Percentiles rank a stretch among this genome's conserved stretches.
Evolutionary conservation across 2,797 vertebrate species (phyloP).

Genomic region (Onychomys leucogaster): DNA sequence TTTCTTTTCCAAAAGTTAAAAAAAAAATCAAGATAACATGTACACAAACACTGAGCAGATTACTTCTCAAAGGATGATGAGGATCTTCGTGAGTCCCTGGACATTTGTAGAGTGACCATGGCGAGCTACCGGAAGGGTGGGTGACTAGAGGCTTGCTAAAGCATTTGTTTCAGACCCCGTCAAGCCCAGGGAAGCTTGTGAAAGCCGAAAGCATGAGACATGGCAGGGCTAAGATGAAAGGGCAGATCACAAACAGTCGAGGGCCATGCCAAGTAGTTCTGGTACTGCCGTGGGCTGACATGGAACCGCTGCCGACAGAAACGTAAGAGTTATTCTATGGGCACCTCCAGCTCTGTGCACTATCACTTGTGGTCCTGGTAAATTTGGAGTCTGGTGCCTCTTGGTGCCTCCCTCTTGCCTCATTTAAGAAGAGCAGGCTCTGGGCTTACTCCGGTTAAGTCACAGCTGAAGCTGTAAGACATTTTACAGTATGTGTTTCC

Average conservation of each 20-base stretch:
- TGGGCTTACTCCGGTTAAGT: not conserved
- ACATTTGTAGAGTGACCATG: not conserved
- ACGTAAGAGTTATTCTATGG: constrained; percentile 5
- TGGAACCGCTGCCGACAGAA: not conserved
- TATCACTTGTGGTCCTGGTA: not conserved
- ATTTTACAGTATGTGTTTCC: not conserved
- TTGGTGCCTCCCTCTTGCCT: not conserved
- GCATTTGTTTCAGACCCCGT: not conserved
- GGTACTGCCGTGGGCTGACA: not conserved
- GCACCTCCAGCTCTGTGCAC: constrained; percentile 15
- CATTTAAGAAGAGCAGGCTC: not conserved
- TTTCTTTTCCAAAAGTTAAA: not conserved
- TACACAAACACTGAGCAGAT: not conserved
- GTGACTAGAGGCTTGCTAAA: not conserved
- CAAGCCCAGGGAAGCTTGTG: constrained; percentile 14
- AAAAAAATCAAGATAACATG: not conserved
- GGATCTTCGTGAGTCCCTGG: not conserved
- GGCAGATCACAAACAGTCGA: not conserved
- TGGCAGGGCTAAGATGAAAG: constrained; percentile 43
- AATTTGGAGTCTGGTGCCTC: not conserved
- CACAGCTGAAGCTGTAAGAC: not conserved
- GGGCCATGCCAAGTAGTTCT: constrained; percentile 13
- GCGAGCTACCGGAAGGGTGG: not conserved
- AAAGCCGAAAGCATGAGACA: not conserved
- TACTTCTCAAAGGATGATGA: not conserved